Conservation (phyloP, 2,888 invertebrate species). For the Frankliniella intonsa region DNA sequence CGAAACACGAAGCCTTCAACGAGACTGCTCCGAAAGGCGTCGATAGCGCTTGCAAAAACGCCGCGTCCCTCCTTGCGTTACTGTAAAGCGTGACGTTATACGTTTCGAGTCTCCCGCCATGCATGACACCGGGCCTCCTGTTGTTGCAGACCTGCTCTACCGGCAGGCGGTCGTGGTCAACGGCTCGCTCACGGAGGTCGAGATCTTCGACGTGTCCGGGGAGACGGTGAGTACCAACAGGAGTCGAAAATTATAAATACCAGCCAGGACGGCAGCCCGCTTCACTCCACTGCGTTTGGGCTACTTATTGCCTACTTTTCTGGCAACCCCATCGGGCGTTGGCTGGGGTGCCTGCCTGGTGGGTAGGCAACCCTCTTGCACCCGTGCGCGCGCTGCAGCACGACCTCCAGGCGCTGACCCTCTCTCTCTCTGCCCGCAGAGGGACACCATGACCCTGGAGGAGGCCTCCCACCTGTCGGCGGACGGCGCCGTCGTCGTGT, state of each 20-base stretch:
- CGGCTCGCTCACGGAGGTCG: constrained; percentile 66
- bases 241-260: too few species aligned
- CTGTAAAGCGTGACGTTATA: too few species aligned
- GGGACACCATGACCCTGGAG: constrained; percentile 49
- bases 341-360: too few species aligned
- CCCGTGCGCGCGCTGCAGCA: background rate
- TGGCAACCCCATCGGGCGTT: too few species aligned
- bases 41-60: too few species aligned
- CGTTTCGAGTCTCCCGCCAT: background rate
- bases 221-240: constrained; percentile 58
- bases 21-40: background rate
- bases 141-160: constrained; percentile 67
- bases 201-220: constrained; percentile 74
- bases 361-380: too few species aligned
- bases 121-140: constrained; percentile 32
- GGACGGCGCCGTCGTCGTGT: constrained; percentile 71
- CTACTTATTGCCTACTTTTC: too few species aligned
- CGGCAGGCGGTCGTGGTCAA: constrained; percentile 68
- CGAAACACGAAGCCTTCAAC: too few species aligned
- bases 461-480: constrained; percentile 71
- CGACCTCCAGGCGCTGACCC: background rate
- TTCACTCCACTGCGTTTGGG: too few species aligned
- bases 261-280: constrained; percentile 45
- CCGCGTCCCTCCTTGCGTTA: too few species aligned
- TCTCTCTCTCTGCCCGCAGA: constrained; percentile 43